Evolutionary conservation across 1,140 invertebrate genomes (phyloP), one percentile per base, ranked within the genome.

Genomic region (Nomia melanderi): DNA sequence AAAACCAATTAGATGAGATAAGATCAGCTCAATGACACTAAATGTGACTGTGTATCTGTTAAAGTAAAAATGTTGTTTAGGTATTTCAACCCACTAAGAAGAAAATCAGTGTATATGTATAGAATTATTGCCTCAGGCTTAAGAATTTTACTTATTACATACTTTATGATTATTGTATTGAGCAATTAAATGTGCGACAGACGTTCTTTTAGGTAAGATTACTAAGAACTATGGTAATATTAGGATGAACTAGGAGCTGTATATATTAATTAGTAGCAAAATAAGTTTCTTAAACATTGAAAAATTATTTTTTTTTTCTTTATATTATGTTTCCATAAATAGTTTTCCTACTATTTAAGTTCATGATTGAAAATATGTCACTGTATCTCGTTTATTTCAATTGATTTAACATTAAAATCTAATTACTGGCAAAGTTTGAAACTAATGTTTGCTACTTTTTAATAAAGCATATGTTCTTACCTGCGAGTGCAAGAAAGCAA

Each of bases 11-110:
- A 83, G 73, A 80, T 86, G 74, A 88, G 86, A 88, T 88, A 88
- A 90, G 82, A 89, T 87, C 87, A 89, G 88, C 90, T 90, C 89
- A 91, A 91, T 89, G 88, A 91, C 88, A 87, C 83, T 86, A 89
- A 88, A 82, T 85, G 73, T 87, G 86, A 88, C 76, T 84, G 87
- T 84, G 70, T 80, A 78, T 86, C 82, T 83, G 80, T 87, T 87
- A 76, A 86, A 82, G 66, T 72, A 79, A 78, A 84, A 83, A 60
- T 77, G 78, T 82, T 84, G 81, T 85, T 85, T 84, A 85, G 80
- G 69, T 83, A 87, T 77, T 79, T 83, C 75, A 81, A 79, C 73
- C 81, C 86, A 85, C 63, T 87, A 85, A 80, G 73, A 80, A 82
- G 62, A 71, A 74, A 78, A 83, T 85, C 81, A 85, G 54, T 86